Conservation (phyloP, 2,797 vertebrate species). For the Phalanger gymnotis region DNA sequence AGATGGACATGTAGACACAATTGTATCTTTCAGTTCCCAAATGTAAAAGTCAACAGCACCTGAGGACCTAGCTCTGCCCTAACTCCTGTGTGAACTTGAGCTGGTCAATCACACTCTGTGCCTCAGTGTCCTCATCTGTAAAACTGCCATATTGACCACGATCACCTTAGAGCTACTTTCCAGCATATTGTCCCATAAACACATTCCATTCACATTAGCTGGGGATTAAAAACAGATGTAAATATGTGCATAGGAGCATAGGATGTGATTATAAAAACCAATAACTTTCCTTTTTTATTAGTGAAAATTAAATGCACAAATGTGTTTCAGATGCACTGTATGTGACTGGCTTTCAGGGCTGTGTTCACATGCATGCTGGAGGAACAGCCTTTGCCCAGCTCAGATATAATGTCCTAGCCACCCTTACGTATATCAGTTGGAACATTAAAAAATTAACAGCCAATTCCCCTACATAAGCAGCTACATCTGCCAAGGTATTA, state of each 20-base stretch:
- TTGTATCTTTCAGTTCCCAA: not conserved
- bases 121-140: not conserved
- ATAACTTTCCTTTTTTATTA: not conserved
- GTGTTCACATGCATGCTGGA: constrained; percentile 32
- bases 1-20: constrained; percentile 54
- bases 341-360: not conserved
- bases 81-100: not conserved
- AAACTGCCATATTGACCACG: not conserved
- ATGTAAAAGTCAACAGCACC: not conserved
- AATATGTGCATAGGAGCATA: not conserved
- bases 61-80: not conserved
- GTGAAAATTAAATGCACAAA: not conserved
- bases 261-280: not conserved
- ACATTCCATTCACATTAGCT: not conserved
- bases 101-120: not conserved
- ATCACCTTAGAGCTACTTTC: not conserved
- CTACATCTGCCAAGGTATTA: not conserved
- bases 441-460: not conserved
- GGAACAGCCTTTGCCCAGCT: constrained; percentile 53
- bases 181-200: not conserved
- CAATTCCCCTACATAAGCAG: not conserved
- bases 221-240: not conserved
- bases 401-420: constrained; percentile 64
- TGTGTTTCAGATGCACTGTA: not conserved
- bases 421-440: not conserved